Conservation (phyloP, 2,797 vertebrate genomes). For the Etheostoma nigrum region DNA sequence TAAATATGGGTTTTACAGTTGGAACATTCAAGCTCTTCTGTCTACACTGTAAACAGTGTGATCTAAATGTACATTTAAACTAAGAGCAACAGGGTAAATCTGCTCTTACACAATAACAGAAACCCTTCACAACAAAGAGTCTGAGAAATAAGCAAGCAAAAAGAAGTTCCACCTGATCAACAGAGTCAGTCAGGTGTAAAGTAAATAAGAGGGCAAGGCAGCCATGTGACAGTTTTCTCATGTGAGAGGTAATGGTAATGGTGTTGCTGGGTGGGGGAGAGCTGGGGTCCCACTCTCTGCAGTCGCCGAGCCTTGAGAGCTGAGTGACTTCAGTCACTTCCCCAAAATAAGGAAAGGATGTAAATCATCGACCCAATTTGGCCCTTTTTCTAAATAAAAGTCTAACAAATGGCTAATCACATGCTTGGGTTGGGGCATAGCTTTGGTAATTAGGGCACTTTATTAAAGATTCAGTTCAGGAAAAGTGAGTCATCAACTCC, state of each 20-base stretch:
- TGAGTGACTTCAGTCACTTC: constrained; percentile 17
- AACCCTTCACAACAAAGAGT: not conserved
- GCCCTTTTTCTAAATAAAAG: constrained; percentile 28
- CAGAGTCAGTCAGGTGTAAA: constrained; percentile 29
- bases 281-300: not conserved
- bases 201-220: constrained; percentile 55
- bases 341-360: constrained; percentile 38
- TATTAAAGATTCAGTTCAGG: constrained; percentile 44
- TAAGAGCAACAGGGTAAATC: not conserved
- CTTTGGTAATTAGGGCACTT: constrained; percentile 36
- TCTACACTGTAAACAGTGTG: not conserved
- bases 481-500: constrained; percentile 46
- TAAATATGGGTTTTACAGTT: constrained; percentile 42
- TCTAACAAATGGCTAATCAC: constrained; percentile 25
- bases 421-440: not conserved
- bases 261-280: constrained; percentile 12
- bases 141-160: not conserved
- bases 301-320: not conserved
- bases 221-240: constrained; percentile 60
- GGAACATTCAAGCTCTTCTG: constrained; percentile 3
- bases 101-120: not conserved
- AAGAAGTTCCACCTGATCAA: constrained; percentile 42
- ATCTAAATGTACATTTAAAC: not conserved
- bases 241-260: constrained; percentile 34
- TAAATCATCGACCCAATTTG: constrained; percentile 17